Evolutionary conservation across 2,797 vertebrate species (phyloP).

Genomic region (Taenioides sp.): DNA sequence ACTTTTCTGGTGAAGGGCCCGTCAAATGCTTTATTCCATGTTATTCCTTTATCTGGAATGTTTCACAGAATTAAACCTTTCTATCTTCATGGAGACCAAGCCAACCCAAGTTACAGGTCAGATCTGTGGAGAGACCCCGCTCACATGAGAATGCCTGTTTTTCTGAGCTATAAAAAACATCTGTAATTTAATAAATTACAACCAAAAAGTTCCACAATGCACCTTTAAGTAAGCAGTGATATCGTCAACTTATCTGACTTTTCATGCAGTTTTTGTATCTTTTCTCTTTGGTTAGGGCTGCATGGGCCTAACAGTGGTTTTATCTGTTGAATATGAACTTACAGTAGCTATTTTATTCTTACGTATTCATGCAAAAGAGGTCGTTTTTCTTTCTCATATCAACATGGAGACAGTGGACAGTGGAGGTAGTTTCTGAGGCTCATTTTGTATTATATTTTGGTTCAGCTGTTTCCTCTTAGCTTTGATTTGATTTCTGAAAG

Average conservation of each 20-base stretch:
- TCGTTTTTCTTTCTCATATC: conserved; percentile 30
- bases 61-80: too few relatives aligned
- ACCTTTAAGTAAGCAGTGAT: conserved; percentile 7
- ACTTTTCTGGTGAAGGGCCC: too few relatives aligned
- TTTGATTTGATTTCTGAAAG: not conserved
- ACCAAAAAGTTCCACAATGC: too few relatives aligned
- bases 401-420: conserved; percentile 30
- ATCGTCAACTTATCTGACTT: conserved; percentile 23
- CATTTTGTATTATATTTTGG: conserved; percentile 94
- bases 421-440: conserved; percentile 46
- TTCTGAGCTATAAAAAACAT: too few relatives aligned
- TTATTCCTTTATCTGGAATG: too few relatives aligned
- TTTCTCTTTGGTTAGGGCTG: conserved; percentile 74
- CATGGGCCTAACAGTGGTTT: conserved; percentile 81
- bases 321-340: conserved; percentile 65
- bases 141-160: too few relatives aligned
- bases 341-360: conserved; percentile 56
- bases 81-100: too few relatives aligned
- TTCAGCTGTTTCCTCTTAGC: conserved; percentile 57
- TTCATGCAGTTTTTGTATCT: conserved; percentile 20
- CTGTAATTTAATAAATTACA: too few relatives aligned
- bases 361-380: conserved; percentile 56
- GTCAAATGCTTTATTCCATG: too few relatives aligned
- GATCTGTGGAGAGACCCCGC: too few relatives aligned
- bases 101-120: too few relatives aligned